Percentiles rank a stretch among this genome's conserved stretches.
These are phyloP conservation scores for Macrochelys suwanniensis DNA, from an alignment of 2,797 vertebrate genomes.

Conservation along the genomic window DNA sequence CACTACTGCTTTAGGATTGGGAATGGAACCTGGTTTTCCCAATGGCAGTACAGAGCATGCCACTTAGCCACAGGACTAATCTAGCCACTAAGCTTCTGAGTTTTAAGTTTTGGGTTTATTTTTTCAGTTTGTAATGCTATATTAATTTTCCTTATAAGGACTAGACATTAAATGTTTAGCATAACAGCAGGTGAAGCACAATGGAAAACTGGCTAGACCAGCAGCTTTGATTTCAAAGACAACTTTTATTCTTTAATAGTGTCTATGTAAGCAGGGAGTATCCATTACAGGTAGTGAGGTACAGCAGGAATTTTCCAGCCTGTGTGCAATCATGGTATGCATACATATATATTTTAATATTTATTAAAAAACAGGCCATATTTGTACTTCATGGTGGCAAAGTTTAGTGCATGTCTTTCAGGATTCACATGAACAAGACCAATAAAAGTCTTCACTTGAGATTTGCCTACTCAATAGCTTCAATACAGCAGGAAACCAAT, in stretches of 20 bases:
- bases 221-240: slow-evolving; percentile 12
- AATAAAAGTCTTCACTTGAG: slow-evolving; percentile 29
- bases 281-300: background rate
- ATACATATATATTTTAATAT: background rate
- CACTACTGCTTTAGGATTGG: background rate
- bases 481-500: slow-evolving; percentile 17
- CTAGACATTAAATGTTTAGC: background rate
- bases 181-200: background rate
- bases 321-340: slow-evolving; percentile 16
- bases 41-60: fast-evolving
- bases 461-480: slow-evolving; percentile 45
- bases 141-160: background rate
- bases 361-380: background rate
- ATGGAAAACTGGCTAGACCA: background rate
- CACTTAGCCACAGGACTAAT: background rate
- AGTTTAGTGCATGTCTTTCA: background rate
- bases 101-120: background rate
- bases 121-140: background rate
- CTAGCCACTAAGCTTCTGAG: background rate
- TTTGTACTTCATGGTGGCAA: slow-evolving; percentile 43
- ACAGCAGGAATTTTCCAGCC: background rate
- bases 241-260: background rate
- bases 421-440: slow-evolving; percentile 42
- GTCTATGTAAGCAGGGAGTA: background rate
- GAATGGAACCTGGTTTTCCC: fast-evolving